Conservation (phyloP, 2,888 invertebrate genomes). For the Chrysopilus asiliformis region DNA sequence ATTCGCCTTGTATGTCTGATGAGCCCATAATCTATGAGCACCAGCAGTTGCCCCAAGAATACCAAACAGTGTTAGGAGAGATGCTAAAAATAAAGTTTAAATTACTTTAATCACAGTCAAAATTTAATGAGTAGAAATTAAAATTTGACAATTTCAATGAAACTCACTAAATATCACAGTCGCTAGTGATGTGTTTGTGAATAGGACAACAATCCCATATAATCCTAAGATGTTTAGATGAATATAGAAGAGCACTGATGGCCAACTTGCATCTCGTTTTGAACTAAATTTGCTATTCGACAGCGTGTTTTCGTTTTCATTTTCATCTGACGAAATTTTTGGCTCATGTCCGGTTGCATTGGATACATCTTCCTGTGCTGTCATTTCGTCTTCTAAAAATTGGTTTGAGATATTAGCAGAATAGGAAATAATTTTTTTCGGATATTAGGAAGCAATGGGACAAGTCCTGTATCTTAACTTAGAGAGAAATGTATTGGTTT, state of each 20-base stretch:
- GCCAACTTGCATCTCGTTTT: constrained; percentile 56
- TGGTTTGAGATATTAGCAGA: no score
- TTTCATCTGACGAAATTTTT: no score
- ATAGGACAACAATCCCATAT: constrained; percentile 47
- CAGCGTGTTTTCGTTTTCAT: no score
- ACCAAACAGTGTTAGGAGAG: constrained; percentile 46
- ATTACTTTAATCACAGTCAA: not conserved
- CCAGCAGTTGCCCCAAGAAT: constrained; percentile 78
- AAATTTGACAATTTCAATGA: not conserved
- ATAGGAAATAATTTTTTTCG: no score
- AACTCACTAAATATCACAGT: constrained; percentile 53
- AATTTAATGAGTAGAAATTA: not conserved
- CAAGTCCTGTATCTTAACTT: no score
- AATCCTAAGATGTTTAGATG: constrained; percentile 56
- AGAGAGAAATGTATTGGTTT: no score
- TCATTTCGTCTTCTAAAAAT: no score
- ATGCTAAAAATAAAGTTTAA: constrained; percentile 45
- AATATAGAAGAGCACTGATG: constrained; percentile 56
- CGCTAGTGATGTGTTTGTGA: constrained; percentile 45
- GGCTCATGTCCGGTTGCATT: no score
- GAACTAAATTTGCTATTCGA: no score
- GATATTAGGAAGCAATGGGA: no score
- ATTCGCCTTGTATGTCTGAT: constrained; percentile 66
- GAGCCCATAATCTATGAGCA: constrained; percentile 89
- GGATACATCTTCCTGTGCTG: no score